Evolutionary conservation across 2,797 vertebrate species (phyloP).

Genomic region (Chloroceryle inda): DNA sequence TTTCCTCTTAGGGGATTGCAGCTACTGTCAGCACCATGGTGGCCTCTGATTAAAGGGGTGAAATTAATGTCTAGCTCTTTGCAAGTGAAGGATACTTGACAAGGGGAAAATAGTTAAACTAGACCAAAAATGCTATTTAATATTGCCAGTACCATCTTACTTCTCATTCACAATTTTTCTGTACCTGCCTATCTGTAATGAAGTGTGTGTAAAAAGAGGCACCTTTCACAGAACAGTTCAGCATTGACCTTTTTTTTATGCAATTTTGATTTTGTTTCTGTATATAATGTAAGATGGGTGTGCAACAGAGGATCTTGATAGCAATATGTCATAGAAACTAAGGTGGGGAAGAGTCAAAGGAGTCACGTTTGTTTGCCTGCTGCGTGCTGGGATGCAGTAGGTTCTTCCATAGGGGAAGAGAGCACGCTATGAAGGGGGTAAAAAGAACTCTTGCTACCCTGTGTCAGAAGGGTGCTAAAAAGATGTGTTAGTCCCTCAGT

Average conservation of each 20-base stretch:
- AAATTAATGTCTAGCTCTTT: neutral
- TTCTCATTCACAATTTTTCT: neutral
- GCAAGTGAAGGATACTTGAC: neutral
- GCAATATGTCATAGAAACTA: neutral
- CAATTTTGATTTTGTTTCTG: neutral
- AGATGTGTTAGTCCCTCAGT: neutral
- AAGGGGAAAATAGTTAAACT: neutral
- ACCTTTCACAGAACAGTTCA: neutral
- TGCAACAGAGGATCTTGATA: neutral
- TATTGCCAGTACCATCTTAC: neutral
- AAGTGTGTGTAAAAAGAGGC: neutral
- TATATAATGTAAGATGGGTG: neutral
- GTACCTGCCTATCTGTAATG: neutral
- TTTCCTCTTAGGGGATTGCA: neutral
- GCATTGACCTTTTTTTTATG: neutral
- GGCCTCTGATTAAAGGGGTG: neutral
- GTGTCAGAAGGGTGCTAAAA: neutral
- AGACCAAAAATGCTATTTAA: neutral
- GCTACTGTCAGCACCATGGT: neutral
- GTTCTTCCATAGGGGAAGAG: neutral
- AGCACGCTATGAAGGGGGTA: neutral
- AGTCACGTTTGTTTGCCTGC: neutral
- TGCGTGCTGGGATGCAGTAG: neutral
- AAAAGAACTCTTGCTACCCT: neutral
- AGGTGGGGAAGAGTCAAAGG: neutral